Base-by-base conservation (phyloP, 1,140 invertebrate genomes). In the Psilanteris sp. region DNA sequence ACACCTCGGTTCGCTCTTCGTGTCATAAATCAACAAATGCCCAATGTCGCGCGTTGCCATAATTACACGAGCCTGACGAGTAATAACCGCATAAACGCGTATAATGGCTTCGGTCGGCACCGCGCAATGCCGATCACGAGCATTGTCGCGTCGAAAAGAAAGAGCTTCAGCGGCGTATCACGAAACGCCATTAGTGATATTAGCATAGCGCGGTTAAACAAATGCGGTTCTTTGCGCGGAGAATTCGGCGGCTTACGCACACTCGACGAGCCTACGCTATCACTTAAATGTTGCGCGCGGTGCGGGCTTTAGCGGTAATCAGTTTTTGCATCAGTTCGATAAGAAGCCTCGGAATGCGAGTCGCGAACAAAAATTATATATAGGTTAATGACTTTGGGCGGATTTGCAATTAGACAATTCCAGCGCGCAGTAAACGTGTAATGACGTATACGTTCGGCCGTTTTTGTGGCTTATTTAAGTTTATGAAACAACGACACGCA, bases 11-110 rank as follows among this genome's bases (percentile, higher is more conserved):
- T 26, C 39, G 43, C 74, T 22, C 50, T 54, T 39, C 59, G 37
- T 57, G 41, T 22, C 52, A 79, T 82, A 81, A 81, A 83, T 79
- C 81, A 72, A 64, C 18, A 39, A 27, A 27, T 55, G 24, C 27
- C 41, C 68, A 11, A 67, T 74, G 34, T 46, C 59, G 55, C 43
- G 41, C 61, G 62, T 71, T 67, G 54, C 57, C 50, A 74, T 81
- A 79, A 77, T 80, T 79, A 78, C 62, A 24, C 50, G 59, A 54
- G 34, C 57, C 50, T 37, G 41, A 14, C 78, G 57, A 57, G 78
- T 80, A 79, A 81, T 81, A 75, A 77, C 68, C 78, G 66, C 71
- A 64, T 81, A 81, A 79, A 81, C 72, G 75, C 64, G n/a, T n/a
- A 77, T 79, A 70, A 81, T 76, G 68, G 75, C 64, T 74, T 62